Evolutionary conservation across 2,797 vertebrate genomes (phyloP).

Genomic region (Sebastes itinus): DNA sequence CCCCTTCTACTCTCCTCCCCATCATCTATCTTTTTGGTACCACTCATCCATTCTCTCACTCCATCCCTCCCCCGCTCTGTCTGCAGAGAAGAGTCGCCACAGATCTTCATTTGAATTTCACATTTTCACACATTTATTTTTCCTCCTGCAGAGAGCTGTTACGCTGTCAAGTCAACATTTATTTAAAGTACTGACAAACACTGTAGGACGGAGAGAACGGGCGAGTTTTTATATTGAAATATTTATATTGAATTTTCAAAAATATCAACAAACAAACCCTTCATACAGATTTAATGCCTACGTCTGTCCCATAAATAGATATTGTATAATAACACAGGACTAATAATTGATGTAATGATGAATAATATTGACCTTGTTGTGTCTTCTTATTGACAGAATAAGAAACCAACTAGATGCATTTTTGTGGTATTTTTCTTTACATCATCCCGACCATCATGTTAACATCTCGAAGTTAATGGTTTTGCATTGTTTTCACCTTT

Average conservation of each 20-base stretch:
- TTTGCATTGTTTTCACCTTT: background rate
- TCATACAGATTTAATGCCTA: background rate
- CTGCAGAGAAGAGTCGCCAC: background rate
- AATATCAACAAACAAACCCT: background rate
- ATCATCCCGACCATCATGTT: no score
- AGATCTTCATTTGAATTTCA: slow-evolving; percentile 3
- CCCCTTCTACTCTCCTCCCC: background rate
- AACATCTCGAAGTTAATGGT: background rate
- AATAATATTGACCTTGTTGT: no score
- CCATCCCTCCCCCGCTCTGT: slow-evolving; percentile 13
- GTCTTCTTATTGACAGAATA: no score
- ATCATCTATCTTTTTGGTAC: slow-evolving; percentile 30
- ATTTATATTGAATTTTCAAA: background rate
- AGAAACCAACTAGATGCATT: no score
- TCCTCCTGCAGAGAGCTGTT: background rate
- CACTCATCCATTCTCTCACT: slow-evolving; percentile 21
- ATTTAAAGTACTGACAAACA: background rate
- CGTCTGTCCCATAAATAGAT: background rate
- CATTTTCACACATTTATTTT: background rate
- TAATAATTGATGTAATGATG: no score
- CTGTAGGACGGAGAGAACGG: background rate
- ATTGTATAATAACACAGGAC: background rate
- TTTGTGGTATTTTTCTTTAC: no score
- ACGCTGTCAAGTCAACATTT: background rate
- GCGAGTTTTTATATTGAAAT: background rate